Conservation (phyloP, 1,140 invertebrate species). For the Eufriesea mexicana region DNA sequence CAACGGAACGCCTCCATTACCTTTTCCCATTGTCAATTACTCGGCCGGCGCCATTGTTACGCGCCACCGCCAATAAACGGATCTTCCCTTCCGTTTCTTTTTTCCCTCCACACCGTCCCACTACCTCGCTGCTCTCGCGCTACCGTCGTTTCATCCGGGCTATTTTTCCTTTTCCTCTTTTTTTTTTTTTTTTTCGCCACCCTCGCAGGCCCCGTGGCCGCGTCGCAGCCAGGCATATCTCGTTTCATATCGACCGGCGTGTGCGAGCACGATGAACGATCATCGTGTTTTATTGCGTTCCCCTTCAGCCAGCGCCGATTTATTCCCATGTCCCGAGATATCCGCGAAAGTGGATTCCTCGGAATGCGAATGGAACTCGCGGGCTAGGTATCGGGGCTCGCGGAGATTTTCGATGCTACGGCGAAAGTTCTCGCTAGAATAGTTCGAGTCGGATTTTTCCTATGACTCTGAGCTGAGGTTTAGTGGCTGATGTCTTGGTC, state of each 20-base stretch:
- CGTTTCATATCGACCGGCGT: constrained; percentile 13
- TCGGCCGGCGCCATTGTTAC: constrained; percentile 26
- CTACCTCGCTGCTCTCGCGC: neutral
- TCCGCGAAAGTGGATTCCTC: neutral
- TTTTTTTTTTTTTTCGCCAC: neutral
- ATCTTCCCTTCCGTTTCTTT: constrained; percentile 10
- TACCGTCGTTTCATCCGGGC: neutral
- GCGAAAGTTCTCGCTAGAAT: neutral
- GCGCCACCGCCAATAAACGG: constrained; percentile 6
- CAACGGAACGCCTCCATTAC: constrained; percentile 74
- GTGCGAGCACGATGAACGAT: neutral
- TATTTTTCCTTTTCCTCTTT: neutral
- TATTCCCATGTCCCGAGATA: neutral
- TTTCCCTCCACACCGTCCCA: neutral
- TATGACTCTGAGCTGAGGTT: too few species aligned
- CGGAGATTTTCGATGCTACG: neutral
- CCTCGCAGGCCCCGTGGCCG: neutral
- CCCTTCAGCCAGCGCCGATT: neutral
- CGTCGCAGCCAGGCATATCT: constrained; percentile 7
- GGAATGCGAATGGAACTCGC: neutral
- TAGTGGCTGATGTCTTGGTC: neutral
- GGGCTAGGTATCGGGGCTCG: neutral
- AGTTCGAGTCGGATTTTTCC: neutral
- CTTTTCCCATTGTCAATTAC: constrained; percentile 44
- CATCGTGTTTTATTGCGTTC: constrained; percentile 38